These are phyloP conservation scores for Andrena chrysosceles DNA, from an alignment of 2,888 invertebrate genomes.

Conservation along the genomic window DNA sequence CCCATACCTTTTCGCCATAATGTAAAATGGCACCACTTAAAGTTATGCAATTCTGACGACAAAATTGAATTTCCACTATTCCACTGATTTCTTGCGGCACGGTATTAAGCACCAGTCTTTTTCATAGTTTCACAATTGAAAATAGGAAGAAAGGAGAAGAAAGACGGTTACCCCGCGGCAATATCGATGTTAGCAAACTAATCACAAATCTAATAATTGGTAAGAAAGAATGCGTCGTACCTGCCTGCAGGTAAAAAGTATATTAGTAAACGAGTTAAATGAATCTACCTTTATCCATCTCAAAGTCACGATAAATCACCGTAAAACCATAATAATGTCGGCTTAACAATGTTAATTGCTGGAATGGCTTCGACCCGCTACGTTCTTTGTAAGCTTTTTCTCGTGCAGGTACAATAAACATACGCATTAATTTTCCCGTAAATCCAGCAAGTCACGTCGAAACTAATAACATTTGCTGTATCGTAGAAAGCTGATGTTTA, in stretches of 20 bases:
- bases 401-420: constrained; percentile 55
- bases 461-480: constrained; percentile 65
- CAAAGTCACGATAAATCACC: constrained; percentile 75
- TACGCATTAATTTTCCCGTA: constrained; percentile 59
- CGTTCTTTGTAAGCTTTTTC: constrained; percentile 65
- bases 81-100: constrained; percentile 1
- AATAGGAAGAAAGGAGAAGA: constrained; percentile 61
- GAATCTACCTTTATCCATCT: constrained; percentile 49
- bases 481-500: constrained; percentile 77
- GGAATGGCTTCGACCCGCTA: constrained; percentile 57
- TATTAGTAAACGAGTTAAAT: constrained; percentile 64
- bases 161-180: constrained; percentile 60
- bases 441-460: constrained; percentile 53
- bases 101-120: constrained; percentile 35
- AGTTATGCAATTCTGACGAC: constrained; percentile 19
- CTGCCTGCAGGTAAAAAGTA: constrained; percentile 63
- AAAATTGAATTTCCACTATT: constrained; percentile 12
- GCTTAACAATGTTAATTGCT: constrained; percentile 77
- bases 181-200: constrained; percentile 63
- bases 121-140: constrained; percentile 56
- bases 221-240: constrained; percentile 72
- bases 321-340: constrained; percentile 57
- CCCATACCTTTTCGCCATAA: too few species aligned
- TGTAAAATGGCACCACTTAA: too few species aligned
- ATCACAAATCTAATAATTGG: constrained; percentile 73